These are phyloP conservation scores for Nymphalis io DNA, from an alignment of 1,140 invertebrate species.

Conservation along the genomic window DNA sequence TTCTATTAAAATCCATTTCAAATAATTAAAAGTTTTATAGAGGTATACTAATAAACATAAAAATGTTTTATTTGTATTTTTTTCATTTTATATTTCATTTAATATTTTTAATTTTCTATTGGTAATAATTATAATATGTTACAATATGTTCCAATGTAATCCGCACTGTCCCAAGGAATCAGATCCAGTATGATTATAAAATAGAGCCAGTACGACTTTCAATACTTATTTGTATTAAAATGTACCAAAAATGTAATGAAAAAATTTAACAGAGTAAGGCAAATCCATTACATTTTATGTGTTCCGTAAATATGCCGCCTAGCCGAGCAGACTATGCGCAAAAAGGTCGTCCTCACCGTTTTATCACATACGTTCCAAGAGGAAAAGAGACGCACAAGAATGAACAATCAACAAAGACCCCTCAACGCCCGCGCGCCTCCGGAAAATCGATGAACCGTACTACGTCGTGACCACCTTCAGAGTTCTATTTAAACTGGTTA, in stretches of 20 bases:
- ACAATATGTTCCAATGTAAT: too few species aligned
- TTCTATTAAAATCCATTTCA: too few species aligned
- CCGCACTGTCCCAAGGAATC: too few species aligned
- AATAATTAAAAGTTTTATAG: too few species aligned
- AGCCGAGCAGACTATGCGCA: slow-evolving; percentile 77
- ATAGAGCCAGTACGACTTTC: too few species aligned
- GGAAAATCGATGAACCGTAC: slow-evolving; percentile 42
- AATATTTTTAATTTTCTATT: too few species aligned
- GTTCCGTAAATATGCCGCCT: slow-evolving; percentile 74
- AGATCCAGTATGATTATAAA: too few species aligned
- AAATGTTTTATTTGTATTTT: too few species aligned
- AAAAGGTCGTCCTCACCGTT: slow-evolving; percentile 75
- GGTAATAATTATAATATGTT: too few species aligned
- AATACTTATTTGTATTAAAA: not conserved
- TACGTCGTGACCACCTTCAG: slow-evolving; percentile 39
- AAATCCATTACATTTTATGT: slow-evolving; percentile 31
- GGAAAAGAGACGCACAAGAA: slow-evolving; percentile 48
- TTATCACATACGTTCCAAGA: slow-evolving; percentile 73
- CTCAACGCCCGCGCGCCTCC: slow-evolving; percentile 35
- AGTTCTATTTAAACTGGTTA: slow-evolving; percentile 49
- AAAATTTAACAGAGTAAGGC: not conserved
- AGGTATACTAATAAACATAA: too few species aligned
- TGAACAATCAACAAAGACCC: slow-evolving; percentile 48
- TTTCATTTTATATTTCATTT: too few species aligned
- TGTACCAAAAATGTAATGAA: not conserved